phyloP scores from a whole-genome alignment of 1,140 invertebrate species.

The Maconellicoccus hirsutus region DNA sequence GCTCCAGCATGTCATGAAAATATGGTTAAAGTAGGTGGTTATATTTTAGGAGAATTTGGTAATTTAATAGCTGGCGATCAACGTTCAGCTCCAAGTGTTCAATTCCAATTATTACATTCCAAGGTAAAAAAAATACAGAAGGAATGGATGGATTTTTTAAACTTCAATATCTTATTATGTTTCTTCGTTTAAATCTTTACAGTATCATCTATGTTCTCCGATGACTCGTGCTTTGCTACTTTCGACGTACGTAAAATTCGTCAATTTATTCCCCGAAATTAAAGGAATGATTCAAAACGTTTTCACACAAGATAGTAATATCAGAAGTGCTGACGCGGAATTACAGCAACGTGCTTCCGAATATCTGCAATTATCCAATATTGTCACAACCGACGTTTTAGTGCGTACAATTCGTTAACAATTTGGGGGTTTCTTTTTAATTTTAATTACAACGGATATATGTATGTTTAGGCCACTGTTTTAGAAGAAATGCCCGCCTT shows the following conservation, averaged over 20 bases:
- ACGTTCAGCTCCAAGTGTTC: slow-evolving; percentile 86
- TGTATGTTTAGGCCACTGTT: slow-evolving; percentile 65
- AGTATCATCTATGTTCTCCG: slow-evolving; percentile 93
- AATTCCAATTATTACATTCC: slow-evolving; percentile 94
- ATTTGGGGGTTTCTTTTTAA: background rate
- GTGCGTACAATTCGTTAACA: slow-evolving; percentile 37
- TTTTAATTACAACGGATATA: background rate
- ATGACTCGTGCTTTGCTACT: slow-evolving; percentile 90
- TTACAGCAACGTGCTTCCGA: slow-evolving; percentile 96
- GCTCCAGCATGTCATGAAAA: slow-evolving; percentile 99
- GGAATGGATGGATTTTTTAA: background rate
- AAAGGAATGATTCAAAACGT: slow-evolving; percentile 93
- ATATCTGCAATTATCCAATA: slow-evolving; percentile 91
- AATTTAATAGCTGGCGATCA: slow-evolving; percentile 99
- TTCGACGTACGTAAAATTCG: slow-evolving; percentile 98
- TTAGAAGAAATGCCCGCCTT: slow-evolving; percentile 99
- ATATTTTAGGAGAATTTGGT: slow-evolving; percentile 98
- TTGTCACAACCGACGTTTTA: slow-evolving; percentile 92
- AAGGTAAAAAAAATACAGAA: slow-evolving; percentile 44
- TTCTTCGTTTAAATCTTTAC: slow-evolving; percentile 32
- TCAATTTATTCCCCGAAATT: slow-evolving; percentile 98
- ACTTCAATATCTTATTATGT: background rate
- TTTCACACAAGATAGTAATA: slow-evolving; percentile 88
- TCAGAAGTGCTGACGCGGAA: slow-evolving; percentile 94
- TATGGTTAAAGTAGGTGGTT: slow-evolving; percentile 99